Base-by-base conservation (phyloP, 2,888 invertebrate genomes). In the Herminia tarsipennalis region DNA sequence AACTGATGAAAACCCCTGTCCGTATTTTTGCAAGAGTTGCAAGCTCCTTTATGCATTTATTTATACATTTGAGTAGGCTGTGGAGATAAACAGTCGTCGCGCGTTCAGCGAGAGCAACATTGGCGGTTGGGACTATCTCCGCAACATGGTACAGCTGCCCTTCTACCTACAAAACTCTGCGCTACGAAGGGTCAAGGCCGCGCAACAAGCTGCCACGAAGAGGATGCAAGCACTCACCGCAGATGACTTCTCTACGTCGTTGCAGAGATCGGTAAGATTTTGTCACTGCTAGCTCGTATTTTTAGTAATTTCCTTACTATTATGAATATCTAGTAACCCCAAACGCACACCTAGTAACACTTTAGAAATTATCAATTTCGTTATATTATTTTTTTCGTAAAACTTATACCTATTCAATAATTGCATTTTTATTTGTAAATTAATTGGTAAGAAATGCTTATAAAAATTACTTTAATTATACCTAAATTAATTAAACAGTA, bases 151-250 rank as follows among this genome's bases (percentile, higher is more conserved):
- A 14, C 99, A 99, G 81, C 92, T 99, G 71, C 99, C 99, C 0
- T 99, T 99, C 88, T 99, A 98, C 84, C 92, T 99, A 45, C 99
- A 99, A 92, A 99, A 98, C 88, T 98, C 98, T 0, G 98, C 98
- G 5, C 86, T 99, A 49, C 93, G 98, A 0, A 95, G 97, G 67
- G 97, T 98, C 1, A 97, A 97, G 81, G 93, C 95, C 3, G 97
- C 98, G 0, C 97, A 97, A 83, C 95, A 96, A 81, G 95, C 96
- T 0, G 95, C 97, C 0, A 81, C 93, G 2, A 79, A 70, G 22
- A 74, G 91, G 10, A 81, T 92, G 54, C 92, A 88, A 47, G 71
- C 92, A 28, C 73, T 93, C 39, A 86, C 88, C 33, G 88, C 89
- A 0, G 95, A 95, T 41, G 95, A 90, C 56, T 83, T 92, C 56